phyloP scores from a whole-genome alignment of 2,888 invertebrate genomes.

The Eucera pruinosa region DNA sequence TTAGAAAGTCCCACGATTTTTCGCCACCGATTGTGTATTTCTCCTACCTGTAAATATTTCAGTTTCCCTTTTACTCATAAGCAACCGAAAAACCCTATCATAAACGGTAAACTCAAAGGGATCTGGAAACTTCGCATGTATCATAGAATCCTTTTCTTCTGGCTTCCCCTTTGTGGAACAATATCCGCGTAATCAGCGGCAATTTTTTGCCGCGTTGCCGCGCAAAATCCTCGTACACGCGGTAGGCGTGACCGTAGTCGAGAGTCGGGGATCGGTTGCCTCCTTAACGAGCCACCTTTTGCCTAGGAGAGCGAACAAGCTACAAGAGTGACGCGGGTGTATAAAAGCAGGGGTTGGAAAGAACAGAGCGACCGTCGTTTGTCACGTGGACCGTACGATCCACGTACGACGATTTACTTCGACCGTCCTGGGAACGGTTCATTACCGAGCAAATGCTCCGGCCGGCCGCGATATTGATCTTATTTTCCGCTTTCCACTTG shows the following conservation, averaged over 20 bases:
- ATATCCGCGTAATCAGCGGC: conserved; percentile 3
- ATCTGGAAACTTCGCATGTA: no score
- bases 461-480: conserved; percentile 58
- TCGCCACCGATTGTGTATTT: no score
- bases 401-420: conserved; percentile 70
- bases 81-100: no score
- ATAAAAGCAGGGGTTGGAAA: background rate
- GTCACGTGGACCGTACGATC: conserved; percentile 58
- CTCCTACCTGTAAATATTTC: no score
- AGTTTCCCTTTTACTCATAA: no score
- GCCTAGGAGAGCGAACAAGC: conserved; percentile 37
- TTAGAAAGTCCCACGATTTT: no score
- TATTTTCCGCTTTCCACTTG: conserved; percentile 44
- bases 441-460: conserved; percentile 62
- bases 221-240: conserved; percentile 31
- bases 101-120: no score
- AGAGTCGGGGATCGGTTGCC: conserved; percentile 20
- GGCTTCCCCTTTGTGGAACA: background rate
- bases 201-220: conserved; percentile 6
- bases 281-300: conserved; percentile 67
- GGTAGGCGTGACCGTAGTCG: conserved; percentile 28
- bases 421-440: conserved; percentile 68
- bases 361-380: conserved; percentile 53
- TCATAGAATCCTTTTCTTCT: no score
- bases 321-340: background rate